Percentiles rank a stretch among this genome's conserved stretches.
Conservation (phyloP, 1,140 invertebrate genomes). For the Diabrotica virgifera region DNA sequence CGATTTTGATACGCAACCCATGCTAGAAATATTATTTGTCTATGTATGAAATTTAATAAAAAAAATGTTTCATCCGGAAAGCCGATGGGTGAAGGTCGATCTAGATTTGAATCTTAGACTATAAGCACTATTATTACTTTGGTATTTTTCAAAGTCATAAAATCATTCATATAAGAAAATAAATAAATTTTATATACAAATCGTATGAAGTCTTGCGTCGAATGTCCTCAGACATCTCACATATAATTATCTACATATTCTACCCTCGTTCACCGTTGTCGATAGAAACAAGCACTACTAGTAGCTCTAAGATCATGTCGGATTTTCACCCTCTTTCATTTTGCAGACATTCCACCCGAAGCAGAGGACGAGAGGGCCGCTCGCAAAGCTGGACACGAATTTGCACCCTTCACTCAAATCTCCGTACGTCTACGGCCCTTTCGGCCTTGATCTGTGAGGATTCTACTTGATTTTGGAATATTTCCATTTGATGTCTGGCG, state of each 20-base stretch:
- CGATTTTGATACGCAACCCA: too few species aligned
- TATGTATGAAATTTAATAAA: too few species aligned
- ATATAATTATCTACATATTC: constrained; percentile 6
- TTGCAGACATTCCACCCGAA: constrained; percentile 24
- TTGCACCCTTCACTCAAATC: constrained; percentile 28
- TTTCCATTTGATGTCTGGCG: constrained; percentile 12
- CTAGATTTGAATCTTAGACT: too few species aligned
- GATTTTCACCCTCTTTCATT: constrained; percentile 37
- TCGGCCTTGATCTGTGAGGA: constrained; percentile 17
- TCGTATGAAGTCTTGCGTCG: too few species aligned
- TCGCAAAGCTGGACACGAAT: constrained; percentile 34
- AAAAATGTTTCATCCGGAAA: too few species aligned
- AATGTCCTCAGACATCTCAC: background rate
- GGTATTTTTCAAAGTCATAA: too few species aligned
- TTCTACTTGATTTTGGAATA: constrained; percentile 6
- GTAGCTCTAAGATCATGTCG: constrained; percentile 30
- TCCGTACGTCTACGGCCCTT: constrained; percentile 19
- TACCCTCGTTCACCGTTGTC: background rate
- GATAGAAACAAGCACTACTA: background rate
- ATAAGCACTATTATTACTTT: too few species aligned
- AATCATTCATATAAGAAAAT: too few species aligned
- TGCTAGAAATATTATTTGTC: too few species aligned
- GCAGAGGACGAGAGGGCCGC: constrained; percentile 22
- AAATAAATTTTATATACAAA: too few species aligned
- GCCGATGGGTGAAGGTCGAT: too few species aligned